Base-by-base conservation (phyloP, 2,113 vertebrate species). In the Hippoglossus stenolepis region DNA sequence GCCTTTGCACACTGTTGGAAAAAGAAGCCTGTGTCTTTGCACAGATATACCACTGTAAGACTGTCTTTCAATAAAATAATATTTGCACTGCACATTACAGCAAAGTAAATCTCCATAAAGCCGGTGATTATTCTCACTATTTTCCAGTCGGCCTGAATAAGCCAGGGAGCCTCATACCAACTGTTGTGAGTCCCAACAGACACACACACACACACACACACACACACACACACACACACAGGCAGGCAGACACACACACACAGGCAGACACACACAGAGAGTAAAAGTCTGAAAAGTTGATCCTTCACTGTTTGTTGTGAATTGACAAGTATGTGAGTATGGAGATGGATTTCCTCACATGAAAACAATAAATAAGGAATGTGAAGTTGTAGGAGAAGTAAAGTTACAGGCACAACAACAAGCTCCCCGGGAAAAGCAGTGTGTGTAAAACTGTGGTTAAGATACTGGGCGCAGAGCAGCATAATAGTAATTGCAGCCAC, bases 401-500 rank as follows among this genome's bases (percentile, higher is more conserved):
- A 83, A 82, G 65, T 74, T 65, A 62, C 57, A 70, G 61, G 21
- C 65, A 62, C 63, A 65, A 79, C 65, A 73, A 67, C 71, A 65
- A 75, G 38, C 70, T 77, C 64, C 59, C 13, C 3, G 51, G 61
- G 61, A 49, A 78, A 72, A 74, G 60, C 49, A 58, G 61, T 13
- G 43, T 10, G 65, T 70, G 54, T 26, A 75, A 63, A 70, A 64
- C 67, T 58, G 73, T 71, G 77, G 58, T 84, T 81, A 76, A 86
- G 75, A 83, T 79, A 80, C 88, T 84, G 82, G 78, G 86, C 74
- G 87, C 83, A 78, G 73, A 85, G 83, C 78, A 74, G 75, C 86
- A 75, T 89, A 83, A 88, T 86, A 79, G 80, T 90, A 90, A 93
- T 94, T 92, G 91, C 75, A 85, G 80, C 59, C 77, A 84, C 90